phyloP scores from a whole-genome alignment of 2,113 vertebrate species.

The Oceanites oceanicus region DNA sequence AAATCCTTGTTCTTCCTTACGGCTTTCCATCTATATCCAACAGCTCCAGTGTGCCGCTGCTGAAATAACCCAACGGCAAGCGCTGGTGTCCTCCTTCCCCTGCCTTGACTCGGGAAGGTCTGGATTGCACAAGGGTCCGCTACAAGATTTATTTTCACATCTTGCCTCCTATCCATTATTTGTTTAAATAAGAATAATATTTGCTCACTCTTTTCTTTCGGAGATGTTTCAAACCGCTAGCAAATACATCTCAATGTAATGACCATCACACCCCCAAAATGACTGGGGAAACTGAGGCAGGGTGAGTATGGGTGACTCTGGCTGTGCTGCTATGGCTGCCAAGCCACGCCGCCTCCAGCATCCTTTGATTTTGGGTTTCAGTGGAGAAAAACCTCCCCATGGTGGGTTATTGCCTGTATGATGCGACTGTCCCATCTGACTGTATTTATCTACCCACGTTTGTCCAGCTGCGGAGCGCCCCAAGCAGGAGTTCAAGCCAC shows the following conservation, averaged over 20 bases:
- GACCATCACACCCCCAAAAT: background rate
- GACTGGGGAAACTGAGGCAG: background rate
- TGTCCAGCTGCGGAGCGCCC: background rate
- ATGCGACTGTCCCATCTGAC: background rate
- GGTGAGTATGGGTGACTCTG: rapidly evolving
- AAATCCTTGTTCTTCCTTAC: background rate
- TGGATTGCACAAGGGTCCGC: rapidly evolving
- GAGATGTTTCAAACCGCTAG: background rate
- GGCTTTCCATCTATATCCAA: background rate
- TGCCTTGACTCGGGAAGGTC: background rate
- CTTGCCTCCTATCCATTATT: background rate
- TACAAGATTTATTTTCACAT: background rate
- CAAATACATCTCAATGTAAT: background rate
- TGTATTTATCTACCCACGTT: too few species aligned
- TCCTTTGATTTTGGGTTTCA: background rate
- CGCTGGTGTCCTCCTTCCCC: background rate
- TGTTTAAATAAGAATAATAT: background rate
- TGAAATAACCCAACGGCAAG: background rate
- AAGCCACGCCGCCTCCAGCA: background rate
- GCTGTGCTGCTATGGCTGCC: background rate
- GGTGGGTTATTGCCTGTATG: background rate
- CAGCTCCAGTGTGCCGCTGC: background rate
- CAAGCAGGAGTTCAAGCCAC: background rate
- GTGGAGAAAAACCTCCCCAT: background rate
- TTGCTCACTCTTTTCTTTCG: rapidly evolving